Evolutionary conservation across 53 echinoderm and acorn worm genomes (phyloP).

Genomic region (Astropecten irregularis): DNA sequence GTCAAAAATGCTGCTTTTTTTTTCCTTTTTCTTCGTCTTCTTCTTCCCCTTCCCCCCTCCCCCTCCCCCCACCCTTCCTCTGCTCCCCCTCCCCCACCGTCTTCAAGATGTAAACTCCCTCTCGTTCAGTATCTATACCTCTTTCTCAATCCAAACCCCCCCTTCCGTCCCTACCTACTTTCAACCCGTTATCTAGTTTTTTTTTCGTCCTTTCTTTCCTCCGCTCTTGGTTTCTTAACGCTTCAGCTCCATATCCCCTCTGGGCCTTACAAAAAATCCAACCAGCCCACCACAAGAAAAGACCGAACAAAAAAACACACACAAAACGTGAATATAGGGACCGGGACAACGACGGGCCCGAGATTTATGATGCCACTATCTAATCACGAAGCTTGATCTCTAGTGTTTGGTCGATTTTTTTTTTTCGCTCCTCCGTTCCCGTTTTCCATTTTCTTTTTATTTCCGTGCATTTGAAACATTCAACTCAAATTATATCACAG

Average conservation of each 20-base stretch:
- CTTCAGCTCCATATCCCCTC: constrained; percentile 28
- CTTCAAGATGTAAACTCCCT: neutral
- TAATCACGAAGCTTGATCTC: constrained; percentile 21
- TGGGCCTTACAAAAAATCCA: neutral
- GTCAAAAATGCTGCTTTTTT: constrained; percentile 40
- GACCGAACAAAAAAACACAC: neutral
- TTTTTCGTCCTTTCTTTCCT: too few species aligned
- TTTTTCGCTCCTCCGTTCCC: neutral
- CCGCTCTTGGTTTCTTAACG: constrained; percentile 1
- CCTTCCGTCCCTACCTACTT: too few species aligned
- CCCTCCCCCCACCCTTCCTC: neutral
- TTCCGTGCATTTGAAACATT: too few species aligned
- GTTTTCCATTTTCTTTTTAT: too few species aligned
- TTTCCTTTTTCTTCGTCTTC: neutral
- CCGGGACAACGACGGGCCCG: too few species aligned
- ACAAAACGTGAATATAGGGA: neutral
- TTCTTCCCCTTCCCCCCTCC: constrained; percentile 1
- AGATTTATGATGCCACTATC: neutral
- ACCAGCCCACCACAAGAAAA: neutral
- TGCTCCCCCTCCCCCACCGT: neutral
- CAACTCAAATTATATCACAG: constrained; percentile 17
- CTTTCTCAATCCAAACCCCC: neutral
- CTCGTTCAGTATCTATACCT: neutral
- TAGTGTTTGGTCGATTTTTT: constrained; percentile 5
- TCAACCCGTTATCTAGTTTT: too few species aligned